These are phyloP conservation scores for Diachrysia chrysitis DNA, from an alignment of 2,888 invertebrate species.

Conservation along the genomic window DNA sequence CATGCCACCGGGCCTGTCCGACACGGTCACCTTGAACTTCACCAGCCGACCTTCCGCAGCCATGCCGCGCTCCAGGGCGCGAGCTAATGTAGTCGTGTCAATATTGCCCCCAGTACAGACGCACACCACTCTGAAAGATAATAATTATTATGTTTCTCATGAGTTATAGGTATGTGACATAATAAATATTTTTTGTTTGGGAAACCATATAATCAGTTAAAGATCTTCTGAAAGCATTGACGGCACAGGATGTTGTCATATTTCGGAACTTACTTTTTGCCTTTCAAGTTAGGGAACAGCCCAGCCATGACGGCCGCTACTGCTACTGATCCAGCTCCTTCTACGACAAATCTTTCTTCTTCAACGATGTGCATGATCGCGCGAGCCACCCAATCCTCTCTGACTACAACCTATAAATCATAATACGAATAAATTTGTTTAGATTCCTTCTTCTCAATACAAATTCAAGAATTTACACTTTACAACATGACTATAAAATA, in stretches of 20 bases:
- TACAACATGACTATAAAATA: too few species aligned
- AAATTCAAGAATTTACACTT: too few species aligned
- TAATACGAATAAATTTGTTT: too few species aligned
- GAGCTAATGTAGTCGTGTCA: slow-evolving; percentile 95
- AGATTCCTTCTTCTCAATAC: too few species aligned
- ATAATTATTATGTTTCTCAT: background rate
- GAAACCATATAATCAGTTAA: too few species aligned
- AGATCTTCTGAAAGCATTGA: too few species aligned
- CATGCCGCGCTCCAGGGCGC: slow-evolving; percentile 95
- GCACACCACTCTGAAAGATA: slow-evolving; percentile 91
- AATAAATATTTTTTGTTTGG: too few species aligned
- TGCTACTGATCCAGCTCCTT: slow-evolving; percentile 95
- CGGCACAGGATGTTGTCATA: too few species aligned
- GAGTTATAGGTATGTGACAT: too few species aligned
- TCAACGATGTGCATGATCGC: slow-evolving; percentile 94
- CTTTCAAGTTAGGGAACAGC: slow-evolving; percentile 93
- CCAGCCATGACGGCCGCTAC: slow-evolving; percentile 95
- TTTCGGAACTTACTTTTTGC: slow-evolving; percentile 91
- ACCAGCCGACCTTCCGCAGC: slow-evolving; percentile 95
- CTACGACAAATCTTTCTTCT: slow-evolving; percentile 95
- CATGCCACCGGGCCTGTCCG: slow-evolving; percentile 96
- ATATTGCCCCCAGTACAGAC: slow-evolving; percentile 96
- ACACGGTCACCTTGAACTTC: slow-evolving; percentile 90
- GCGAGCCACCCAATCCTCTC: slow-evolving; percentile 95
- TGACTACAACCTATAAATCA: slow-evolving; percentile 91